These are phyloP conservation scores for Mus minutoides DNA, from an alignment of 2,797 vertebrate genomes.

Conservation along the genomic window DNA sequence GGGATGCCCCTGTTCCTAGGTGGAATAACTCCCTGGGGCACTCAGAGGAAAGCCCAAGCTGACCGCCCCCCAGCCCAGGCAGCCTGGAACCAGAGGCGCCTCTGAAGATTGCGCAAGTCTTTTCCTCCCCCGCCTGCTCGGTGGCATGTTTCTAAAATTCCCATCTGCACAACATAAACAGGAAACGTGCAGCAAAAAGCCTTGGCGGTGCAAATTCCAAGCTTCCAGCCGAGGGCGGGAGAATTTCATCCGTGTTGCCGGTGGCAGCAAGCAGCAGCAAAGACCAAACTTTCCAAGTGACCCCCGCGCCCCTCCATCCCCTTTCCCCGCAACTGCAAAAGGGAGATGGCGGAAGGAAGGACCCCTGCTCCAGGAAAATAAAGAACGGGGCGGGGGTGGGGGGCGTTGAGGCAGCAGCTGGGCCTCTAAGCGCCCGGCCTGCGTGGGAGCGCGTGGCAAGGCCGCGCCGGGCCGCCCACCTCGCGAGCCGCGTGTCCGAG, in stretches of 20 bases:
- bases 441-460: neutral
- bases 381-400: neutral
- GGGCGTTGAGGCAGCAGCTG: neutral
- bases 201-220: slow-evolving; percentile 73
- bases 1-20: slow-evolving; percentile 63
- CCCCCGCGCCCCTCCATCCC: neutral
- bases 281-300: slow-evolving; percentile 48
- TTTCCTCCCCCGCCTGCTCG: slow-evolving; percentile 50
- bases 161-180: slow-evolving; percentile 80
- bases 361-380: neutral
- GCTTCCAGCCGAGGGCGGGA: slow-evolving; percentile 71
- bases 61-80: slow-evolving; percentile 56
- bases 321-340: neutral
- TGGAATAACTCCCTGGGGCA: slow-evolving; percentile 15
- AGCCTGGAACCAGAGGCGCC: neutral
- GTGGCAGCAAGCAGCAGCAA: neutral
- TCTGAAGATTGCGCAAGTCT: slow-evolving; percentile 58
- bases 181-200: slow-evolving; percentile 82
- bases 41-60: slow-evolving; percentile 64
- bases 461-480: slow-evolving; percentile 33
- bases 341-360: slow-evolving; percentile 28
- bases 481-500: neutral
- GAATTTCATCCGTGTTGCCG: slow-evolving; percentile 44
- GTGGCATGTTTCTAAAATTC: slow-evolving; percentile 77
- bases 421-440: neutral